Base-by-base conservation (phyloP, 2,113 vertebrate species). In the Thunnus thynnus region DNA sequence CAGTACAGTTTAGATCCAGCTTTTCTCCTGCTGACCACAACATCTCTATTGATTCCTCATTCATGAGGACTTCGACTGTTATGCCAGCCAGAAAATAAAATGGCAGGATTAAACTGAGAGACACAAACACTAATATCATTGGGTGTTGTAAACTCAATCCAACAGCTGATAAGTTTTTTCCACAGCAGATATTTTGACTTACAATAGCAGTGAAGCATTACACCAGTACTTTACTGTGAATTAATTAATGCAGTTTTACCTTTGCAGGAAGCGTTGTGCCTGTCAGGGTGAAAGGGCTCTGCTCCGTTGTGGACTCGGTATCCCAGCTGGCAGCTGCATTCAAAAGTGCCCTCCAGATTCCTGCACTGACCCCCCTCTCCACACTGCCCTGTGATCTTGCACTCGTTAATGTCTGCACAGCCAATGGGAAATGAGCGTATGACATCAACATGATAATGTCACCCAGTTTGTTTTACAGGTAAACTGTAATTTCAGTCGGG, bases 351-450 rank as follows among this genome's bases (percentile, higher is more conserved):
- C 0, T 84, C 87, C 13, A 95, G 94, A 85, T 99, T 99, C 64
- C 88, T 81, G 13, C 97, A 99, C 12, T 58, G 89, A 44, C 93
- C 96, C 52, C 97, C 97, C 10, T 1, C 92, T 81, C 96, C 93
- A 88, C 98, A 99, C 14, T 93, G 54, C 1, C 92, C 93, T 56
- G 92, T 46, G 3, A 93, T 77, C 22, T 87, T 77, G 89, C 98
- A 99, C 80, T 99, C 98, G 52, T 99, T 89, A 18, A 96, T 67
- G 84, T 99, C 97, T 99, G 82, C 76, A 32, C 30, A 50, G 25
- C 5, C 56, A 55, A 51, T 16, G 27, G 44, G 13, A 12, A 56
- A 54, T 11, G 11, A 72, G 30, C 36, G 54, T 18, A 9, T 22
- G 4, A 54, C 17, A 8, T 32, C 30, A 55, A 30, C 47, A 50